phyloP scores from a whole-genome alignment of 2,113 vertebrate species.

The Lota lota region DNA sequence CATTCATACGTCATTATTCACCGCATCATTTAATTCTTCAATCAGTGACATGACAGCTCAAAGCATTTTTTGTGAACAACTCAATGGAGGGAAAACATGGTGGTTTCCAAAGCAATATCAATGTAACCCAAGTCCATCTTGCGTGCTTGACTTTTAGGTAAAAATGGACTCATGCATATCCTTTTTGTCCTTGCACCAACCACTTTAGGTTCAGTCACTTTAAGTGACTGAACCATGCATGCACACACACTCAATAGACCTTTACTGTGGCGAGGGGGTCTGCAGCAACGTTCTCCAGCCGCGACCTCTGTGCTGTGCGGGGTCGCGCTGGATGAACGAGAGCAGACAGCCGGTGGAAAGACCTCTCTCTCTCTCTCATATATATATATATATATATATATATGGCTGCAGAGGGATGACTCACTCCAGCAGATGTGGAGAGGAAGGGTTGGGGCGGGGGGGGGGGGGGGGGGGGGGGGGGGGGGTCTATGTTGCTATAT shows the following conservation, averaged over 20 bases:
- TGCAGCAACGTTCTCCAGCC: constrained; percentile 50
- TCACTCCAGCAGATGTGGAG: constrained; percentile 59
- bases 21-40: no score
- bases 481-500: constrained; percentile 4
- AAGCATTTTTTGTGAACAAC: no score
- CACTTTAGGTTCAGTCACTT: constrained; percentile 50
- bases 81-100: no score
- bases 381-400: constrained; percentile 51
- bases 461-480: constrained; percentile 3
- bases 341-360: constrained; percentile 57
- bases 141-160: no score
- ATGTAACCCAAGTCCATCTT: no score
- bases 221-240: constrained; percentile 18
- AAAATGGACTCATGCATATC: constrained; percentile 40
- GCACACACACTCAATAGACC: constrained; percentile 17
- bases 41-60: no score
- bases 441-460: constrained; percentile 6
- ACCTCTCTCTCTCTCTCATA: constrained; percentile 37
- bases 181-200: constrained; percentile 56
- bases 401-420: constrained; percentile 66
- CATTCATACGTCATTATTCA: no score
- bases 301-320: constrained; percentile 44
- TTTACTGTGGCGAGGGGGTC: constrained; percentile 32
- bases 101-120: no score
- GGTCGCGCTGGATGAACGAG: constrained; percentile 55